Percentiles rank a stretch among this genome's conserved stretches.
Conservation (phyloP, 2,113 vertebrate species). For the Thinocorus orbignyianus region DNA sequence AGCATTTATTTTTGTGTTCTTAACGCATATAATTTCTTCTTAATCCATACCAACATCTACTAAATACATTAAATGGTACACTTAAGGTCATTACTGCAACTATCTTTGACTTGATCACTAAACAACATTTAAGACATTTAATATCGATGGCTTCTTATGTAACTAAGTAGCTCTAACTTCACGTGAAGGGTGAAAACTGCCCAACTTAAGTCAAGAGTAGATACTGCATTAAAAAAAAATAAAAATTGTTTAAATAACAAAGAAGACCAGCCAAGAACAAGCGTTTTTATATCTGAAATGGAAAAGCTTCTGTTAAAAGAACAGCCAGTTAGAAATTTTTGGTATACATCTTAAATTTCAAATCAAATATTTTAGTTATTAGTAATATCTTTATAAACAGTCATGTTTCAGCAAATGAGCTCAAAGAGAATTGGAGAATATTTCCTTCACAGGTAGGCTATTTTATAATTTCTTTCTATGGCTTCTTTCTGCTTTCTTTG, state of each 20-base stretch:
- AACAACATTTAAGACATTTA: background rate
- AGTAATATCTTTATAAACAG: background rate
- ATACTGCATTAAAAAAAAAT: background rate
- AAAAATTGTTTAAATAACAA: background rate
- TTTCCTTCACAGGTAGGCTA: background rate
- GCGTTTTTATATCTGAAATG: background rate
- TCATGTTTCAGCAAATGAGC: background rate
- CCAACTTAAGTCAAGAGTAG: background rate
- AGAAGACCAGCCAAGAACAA: background rate
- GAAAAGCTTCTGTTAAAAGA: background rate
- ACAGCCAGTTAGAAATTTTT: background rate
- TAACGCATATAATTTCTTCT: background rate
- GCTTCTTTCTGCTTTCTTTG: background rate
- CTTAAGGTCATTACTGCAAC: background rate
- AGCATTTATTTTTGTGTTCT: background rate
- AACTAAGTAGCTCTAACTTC: background rate
- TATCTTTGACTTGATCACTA: background rate
- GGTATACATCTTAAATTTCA: background rate
- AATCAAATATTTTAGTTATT: background rate
- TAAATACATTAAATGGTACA: background rate
- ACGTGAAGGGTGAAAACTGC: background rate
- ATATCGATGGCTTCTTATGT: background rate
- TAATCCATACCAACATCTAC: background rate
- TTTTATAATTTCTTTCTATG: background rate
- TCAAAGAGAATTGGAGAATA: background rate